Percentiles rank a stretch among this genome's conserved stretches.
phyloP scores from a whole-genome alignment of 2,113 vertebrate genomes.

The Coptodon rendalli region DNA sequence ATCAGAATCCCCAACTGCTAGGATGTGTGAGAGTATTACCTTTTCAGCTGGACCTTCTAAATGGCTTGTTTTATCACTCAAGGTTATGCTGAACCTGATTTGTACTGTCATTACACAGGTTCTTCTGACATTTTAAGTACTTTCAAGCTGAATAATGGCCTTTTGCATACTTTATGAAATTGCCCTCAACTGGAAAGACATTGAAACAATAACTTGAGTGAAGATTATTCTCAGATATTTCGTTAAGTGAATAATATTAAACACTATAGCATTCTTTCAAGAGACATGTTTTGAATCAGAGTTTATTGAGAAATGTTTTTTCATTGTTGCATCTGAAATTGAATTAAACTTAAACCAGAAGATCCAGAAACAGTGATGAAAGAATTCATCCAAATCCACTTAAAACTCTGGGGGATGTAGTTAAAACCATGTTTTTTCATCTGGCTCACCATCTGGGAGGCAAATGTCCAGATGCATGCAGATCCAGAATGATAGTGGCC shows the following conservation, averaged over 20 bases:
- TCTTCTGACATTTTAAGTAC: constrained; percentile 38
- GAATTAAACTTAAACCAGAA: neutral
- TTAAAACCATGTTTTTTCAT: neutral
- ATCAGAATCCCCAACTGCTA: constrained; percentile 24
- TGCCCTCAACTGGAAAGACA: neutral
- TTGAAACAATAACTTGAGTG: neutral
- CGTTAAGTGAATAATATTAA: neutral
- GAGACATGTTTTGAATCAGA: neutral
- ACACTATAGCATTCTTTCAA: neutral
- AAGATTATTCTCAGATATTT: neutral
- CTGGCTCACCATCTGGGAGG: neutral
- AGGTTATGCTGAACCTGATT: constrained; percentile 31
- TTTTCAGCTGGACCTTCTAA: constrained; percentile 6
- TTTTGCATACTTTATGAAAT: constrained; percentile 9
- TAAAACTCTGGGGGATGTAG: neutral
- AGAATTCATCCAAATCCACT: neutral
- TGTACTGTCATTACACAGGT: constrained; percentile 3
- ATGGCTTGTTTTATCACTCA: constrained; percentile 48
- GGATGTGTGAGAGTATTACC: constrained; percentile 6
- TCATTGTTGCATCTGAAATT: neutral
- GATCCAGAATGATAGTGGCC: neutral
- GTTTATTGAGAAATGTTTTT: neutral
- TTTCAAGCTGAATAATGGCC: constrained; percentile 20
- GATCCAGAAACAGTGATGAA: neutral
- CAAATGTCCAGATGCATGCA: neutral